Evolutionary conservation across 1,140 invertebrate species (phyloP).

Genomic region (Octopus bimaculoides): DNA sequence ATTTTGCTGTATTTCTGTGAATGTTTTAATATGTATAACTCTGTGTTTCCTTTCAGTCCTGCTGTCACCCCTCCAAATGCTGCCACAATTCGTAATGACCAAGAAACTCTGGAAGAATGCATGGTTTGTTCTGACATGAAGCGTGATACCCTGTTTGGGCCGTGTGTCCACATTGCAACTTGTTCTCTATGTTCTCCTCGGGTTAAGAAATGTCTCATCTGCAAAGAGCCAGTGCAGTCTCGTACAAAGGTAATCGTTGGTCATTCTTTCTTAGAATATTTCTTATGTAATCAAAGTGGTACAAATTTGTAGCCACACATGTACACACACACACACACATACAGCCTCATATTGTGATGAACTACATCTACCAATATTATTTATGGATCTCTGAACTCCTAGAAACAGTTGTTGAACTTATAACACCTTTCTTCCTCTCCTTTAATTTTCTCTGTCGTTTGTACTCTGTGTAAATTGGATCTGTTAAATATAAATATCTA

Average conservation of each 20-base stretch:
- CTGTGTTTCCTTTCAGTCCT: constrained; percentile 33
- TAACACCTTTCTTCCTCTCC: no score
- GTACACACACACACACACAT: no score
- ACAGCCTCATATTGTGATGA: no score
- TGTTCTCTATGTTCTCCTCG: constrained; percentile 86
- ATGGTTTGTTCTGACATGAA: constrained; percentile 93
- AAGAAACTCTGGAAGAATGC: constrained; percentile 79
- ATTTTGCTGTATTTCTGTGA: constrained; percentile 1
- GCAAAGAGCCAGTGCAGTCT: constrained; percentile 76
- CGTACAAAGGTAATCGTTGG: constrained; percentile 67
- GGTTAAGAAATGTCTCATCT: constrained; percentile 94
- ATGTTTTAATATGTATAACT: not conserved
- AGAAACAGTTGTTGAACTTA: no score
- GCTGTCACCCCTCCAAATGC: constrained; percentile 43
- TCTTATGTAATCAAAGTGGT: no score
- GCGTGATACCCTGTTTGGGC: constrained; percentile 71
- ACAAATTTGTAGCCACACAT: no score
- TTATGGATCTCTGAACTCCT: no score
- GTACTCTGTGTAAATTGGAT: no score
- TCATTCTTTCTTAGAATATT: not conserved
- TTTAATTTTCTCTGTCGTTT: no score
- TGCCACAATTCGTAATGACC: constrained; percentile 50
- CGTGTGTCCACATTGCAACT: constrained; percentile 90
- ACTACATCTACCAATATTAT: no score
- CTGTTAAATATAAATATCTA: no score